Evolutionary conservation across 2,888 invertebrate species (phyloP), one percentile per base, ranked within the genome.

Genomic region (Drosophila nr. fundita): DNA sequence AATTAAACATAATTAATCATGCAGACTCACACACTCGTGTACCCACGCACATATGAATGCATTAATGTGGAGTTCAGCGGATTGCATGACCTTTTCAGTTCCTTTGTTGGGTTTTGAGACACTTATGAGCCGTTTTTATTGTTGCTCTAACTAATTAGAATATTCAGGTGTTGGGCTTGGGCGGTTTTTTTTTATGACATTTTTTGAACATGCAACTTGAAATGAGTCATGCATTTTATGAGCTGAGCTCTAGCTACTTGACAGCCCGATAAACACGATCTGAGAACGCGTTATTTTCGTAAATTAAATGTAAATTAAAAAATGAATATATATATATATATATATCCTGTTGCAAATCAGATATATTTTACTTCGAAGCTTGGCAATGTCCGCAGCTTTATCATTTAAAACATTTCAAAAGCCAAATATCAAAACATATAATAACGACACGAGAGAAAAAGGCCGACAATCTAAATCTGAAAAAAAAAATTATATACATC

Each of bases 1-100:
- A 87, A 87, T 87, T 89, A 75, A 68, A 29, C 57, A 57, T 77
- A 80, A 90, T 87, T 90, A 87, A 87, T 76, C 71, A 62, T 68
- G 69, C 76, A 70, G 73, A 48, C 82, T 32, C 54, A 55, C 50
- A 62, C 48, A 68, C 70, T 45, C 52, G 40, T 45, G 68, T 52
- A 38, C 42, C 54, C 61, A 48, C 45, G 60, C 54, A 30, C 24
- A 52, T 24, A 48, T 67, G 68, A 42, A 21, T 21, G 11, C 42
- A 11, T 1, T 21, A 11, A 13, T 11, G 2, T 58, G 55, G 40
- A 42, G 48, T 53, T 73, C 57, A 72, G 53, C 45, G 63, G 55
- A 58, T 72, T 64, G 45, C 61, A 29, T 54, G 78, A 76, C 67
- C 71, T 74, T 76, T 77, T 30, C 50, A 65, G 30, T 73, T 67